Base-by-base conservation (phyloP, 2,888 invertebrate species). In the Andricus quercusramuli region DNA sequence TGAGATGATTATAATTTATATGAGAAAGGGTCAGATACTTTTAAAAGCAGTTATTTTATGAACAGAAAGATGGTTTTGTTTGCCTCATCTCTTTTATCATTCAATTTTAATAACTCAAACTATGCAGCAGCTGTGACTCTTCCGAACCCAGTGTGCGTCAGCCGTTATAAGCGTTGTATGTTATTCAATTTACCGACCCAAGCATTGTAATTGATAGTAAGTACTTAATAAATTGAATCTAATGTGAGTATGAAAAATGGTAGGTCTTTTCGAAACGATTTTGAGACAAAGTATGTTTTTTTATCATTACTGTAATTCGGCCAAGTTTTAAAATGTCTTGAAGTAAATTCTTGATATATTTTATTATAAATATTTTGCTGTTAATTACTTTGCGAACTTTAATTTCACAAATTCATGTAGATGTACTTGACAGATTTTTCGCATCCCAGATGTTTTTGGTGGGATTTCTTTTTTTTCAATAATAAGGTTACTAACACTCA, bases 151-250 rank as follows among this genome's bases (percentile, higher is more conserved):
- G 51, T 56, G 74, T 56, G 74, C 74, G 74, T 74, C 74, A 74
- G 74, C 29, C 13, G 9, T 37, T 67, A 67, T 67, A 13, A 41
- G 41, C 74, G 56, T 74, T 74, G 74, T 74, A 74, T 74, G 74
- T 74, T 74, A 74, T 74, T 74, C 74, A 74, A 74, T 74, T 74
- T 56, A 74, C n/a, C 5, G 32, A 32, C 74, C 74, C 74, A 74
- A 56, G 74, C 74, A 51, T 74, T 37, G 74, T 74, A 74, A 74
- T 74, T 74, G 74, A 74, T 74, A 74, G 74, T n/a, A 74, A 74
- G 74, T 74, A 74, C 74, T 74, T 56, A 56, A 51, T 56, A 32
- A 51, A 74, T 74, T 74, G 22, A 74, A 74, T 74, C 32, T 74
- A 56, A 74, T 74, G 20, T 29, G 32, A 62, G 22, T 9, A 56